Evolutionary conservation across 2,888 invertebrate species (phyloP).

Genomic region (Smittia sp.): DNA sequence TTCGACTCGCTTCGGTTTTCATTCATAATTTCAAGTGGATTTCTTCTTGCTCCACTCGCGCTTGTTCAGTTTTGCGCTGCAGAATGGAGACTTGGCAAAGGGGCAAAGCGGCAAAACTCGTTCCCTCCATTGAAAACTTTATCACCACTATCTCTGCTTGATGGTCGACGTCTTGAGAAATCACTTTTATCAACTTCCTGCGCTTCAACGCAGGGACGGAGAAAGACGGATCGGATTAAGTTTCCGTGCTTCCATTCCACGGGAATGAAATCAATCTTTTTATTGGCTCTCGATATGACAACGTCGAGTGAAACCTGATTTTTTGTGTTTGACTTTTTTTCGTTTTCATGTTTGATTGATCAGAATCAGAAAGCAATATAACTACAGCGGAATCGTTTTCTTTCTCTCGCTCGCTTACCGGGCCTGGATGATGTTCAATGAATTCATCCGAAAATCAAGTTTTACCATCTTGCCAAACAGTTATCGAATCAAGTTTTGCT

Average conservation of each 20-base stretch:
- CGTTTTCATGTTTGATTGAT: conserved; percentile 34
- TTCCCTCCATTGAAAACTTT: conserved; percentile 14
- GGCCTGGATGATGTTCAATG: conserved; percentile 1
- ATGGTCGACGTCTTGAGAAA: background rate
- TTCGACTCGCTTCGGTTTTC: conserved; percentile 27
- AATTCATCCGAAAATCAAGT: conserved; percentile 17
- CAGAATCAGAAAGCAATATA: conserved; percentile 17
- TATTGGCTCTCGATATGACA: conserved; percentile 17
- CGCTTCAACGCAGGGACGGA: background rate
- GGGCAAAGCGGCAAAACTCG: background rate
- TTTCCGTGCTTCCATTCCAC: conserved; percentile 11
- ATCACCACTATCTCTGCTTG: background rate
- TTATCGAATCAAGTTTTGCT: conserved; percentile 14
- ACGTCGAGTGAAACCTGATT: conserved; percentile 26
- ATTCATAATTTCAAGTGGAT: conserved; percentile 37
- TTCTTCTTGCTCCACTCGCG: conserved; percentile 1
- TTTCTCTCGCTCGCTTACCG: no score
- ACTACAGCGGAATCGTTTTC: background rate
- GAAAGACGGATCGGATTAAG: background rate
- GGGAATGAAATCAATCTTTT: conserved; percentile 40
- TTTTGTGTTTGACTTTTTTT: conserved; percentile 25
- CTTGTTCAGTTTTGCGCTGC: background rate
- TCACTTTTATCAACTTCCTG: conserved; percentile 1
- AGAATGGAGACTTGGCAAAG: conserved; percentile 14
- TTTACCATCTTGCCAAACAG: conserved; percentile 19